Base-by-base conservation (phyloP, 2,888 invertebrate genomes). In the Ormyrus thymus region DNA sequence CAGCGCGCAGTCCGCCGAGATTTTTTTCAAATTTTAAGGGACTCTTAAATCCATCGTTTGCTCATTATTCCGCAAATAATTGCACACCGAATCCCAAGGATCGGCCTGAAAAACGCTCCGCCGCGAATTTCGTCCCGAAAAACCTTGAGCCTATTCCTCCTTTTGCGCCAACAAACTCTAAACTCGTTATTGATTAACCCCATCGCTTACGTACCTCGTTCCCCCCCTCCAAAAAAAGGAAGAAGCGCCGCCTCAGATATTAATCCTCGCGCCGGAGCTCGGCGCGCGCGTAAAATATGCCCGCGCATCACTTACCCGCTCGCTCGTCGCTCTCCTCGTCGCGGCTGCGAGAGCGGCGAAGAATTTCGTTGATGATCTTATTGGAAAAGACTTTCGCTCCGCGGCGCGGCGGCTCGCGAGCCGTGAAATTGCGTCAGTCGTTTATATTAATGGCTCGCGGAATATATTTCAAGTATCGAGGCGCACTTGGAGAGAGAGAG, bases 351-450 rank as follows among this genome's bases (percentile, higher is more conserved):
- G 1, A 0, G 29, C 29, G 29, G 29, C 1, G 61, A 48, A 13
- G 48, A 76, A 66, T 29, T 69, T 78, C 13, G 64, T 69, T 45
- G 73, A 64, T 64, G 69, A 68, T 74, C 64, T 58, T 61, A 78
- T 78, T 78, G 65, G 43, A 70, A 70, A 74, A 70, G 58, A 74
- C 74, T 74, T 78, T 74, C 65, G 46, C 43, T 56, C 53, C 7
- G 55, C 29, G 29, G n/a, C n/a, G n/a, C n/a, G n/a, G n/a, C n/a
- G n/a, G n/a, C n/a, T n/a, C n/a, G 48, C 50, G 29, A 29, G 11
- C 50, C 11, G 56, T 64, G 45, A 71, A 65, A 79, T 79, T 79
- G 59, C 74, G 74, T 78, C 73, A 78, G 61, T 48, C 73, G 64
- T 79, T 29, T 29, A 29, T 79, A 70, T 79, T 79, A 70, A 79